These are phyloP conservation scores for Therioaphis trifolii DNA, from an alignment of 2,888 invertebrate species.

Conservation along the genomic window DNA sequence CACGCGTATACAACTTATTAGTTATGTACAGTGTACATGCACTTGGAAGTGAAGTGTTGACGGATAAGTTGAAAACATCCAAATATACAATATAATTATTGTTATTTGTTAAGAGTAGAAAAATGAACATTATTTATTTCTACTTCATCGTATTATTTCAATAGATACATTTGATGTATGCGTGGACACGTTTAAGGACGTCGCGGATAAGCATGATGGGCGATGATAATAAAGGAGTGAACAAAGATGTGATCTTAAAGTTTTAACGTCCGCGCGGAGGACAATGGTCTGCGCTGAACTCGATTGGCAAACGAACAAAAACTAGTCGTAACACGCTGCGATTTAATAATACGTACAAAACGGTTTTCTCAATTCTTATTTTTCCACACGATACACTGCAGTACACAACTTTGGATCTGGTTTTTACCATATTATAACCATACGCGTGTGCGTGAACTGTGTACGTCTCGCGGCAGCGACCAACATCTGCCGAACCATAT, in stretches of 20 bases:
- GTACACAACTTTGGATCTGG: constrained; percentile 41
- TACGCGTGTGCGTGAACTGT: background rate
- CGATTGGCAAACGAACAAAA: constrained; percentile 38
- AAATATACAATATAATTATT: background rate
- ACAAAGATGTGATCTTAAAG: constrained; percentile 28
- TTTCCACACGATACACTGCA: background rate
- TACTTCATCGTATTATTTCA: background rate
- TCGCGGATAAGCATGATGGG: background rate
- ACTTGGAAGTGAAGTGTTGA: background rate
- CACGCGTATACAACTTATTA: background rate
- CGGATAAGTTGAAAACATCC: background rate
- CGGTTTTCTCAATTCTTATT: constrained; percentile 18
- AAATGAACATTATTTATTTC: background rate
- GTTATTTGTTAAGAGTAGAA: background rate
- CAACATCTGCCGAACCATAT: constrained; percentile 48
- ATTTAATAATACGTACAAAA: background rate
- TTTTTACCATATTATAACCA: constrained; percentile 35
- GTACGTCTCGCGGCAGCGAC: constrained; percentile 13
- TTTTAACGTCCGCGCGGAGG: constrained; percentile 4
- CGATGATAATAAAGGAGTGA: background rate
- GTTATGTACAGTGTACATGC: background rate
- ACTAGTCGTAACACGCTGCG: constrained; percentile 9
- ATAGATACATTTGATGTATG: background rate
- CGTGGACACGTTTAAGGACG: constrained; percentile 42
- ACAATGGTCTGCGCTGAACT: constrained; percentile 4